Percentiles rank a stretch among this genome's conserved stretches.
Conservation (phyloP, 2,888 invertebrate species). For the Poecilus cupreus region DNA sequence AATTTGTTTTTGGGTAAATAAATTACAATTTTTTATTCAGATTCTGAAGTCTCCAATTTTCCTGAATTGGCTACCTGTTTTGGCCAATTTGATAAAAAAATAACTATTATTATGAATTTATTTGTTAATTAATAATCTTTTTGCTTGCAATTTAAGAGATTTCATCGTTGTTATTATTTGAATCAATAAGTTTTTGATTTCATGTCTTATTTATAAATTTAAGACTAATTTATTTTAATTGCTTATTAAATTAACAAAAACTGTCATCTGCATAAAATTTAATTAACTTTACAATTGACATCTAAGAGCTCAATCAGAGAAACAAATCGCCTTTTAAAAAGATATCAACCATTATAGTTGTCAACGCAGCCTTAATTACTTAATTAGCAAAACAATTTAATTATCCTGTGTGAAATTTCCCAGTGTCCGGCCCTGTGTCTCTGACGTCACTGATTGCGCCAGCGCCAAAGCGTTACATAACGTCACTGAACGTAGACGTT, state of each 20-base stretch:
- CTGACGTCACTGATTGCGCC: slow-evolving; percentile 28
- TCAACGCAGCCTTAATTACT: neutral
- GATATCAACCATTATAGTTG: neutral
- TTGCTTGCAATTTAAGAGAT: too few relatives aligned
- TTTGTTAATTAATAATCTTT: too few relatives aligned
- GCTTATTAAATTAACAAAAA: neutral
- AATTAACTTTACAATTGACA: slow-evolving; percentile 22
- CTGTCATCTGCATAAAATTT: slow-evolving; percentile 17
- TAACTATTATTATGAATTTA: too few relatives aligned
- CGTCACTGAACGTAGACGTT: slow-evolving; percentile 15
- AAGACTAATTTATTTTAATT: slow-evolving; percentile 17
- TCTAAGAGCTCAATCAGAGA: neutral
- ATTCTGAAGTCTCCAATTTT: too few relatives aligned
- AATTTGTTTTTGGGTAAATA: too few relatives aligned
- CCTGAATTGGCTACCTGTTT: too few relatives aligned
- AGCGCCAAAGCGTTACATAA: neutral
- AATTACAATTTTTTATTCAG: too few relatives aligned
- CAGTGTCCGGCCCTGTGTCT: slow-evolving; percentile 10
- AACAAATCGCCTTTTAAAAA: slow-evolving; percentile 29
- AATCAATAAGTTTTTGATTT: neutral
- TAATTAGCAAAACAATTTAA: slow-evolving; percentile 14
- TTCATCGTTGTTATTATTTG: neutral
- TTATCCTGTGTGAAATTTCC: neutral
- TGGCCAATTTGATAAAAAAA: too few relatives aligned
- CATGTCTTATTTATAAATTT: neutral